Base-by-base conservation (phyloP, 2,888 invertebrate genomes). In the Limulus polyphemus region DNA sequence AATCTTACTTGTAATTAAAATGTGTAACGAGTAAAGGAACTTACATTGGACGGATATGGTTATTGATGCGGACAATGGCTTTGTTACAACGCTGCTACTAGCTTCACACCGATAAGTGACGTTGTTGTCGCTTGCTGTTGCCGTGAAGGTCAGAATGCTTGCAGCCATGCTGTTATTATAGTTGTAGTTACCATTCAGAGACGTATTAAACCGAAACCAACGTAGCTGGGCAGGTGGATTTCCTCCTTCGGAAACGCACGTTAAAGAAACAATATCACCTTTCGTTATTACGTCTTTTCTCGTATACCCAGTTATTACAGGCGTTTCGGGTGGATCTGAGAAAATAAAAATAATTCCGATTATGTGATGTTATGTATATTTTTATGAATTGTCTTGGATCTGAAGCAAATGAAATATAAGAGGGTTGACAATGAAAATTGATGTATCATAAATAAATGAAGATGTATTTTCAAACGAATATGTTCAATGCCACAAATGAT, bases 221-320 rank as follows among this genome's bases (percentile, higher is more conserved):
- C 90, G 86, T 56, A 95, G 83, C 75, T 91, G 89, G 0, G 97
- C 94, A 10, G 92, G 88, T 3, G 99, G 99, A 79, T 99, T 99
- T 0, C 99, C 99, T 4, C 97, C 95, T 32, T 89, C 82, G 65
- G 95, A 92, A 61, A 88, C 82, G 79, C 99, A 99, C 65, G 86
- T 84, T 70, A 97, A 81, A 72, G 89, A 90, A 13, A 95, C 82
- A 61, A 84, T 87, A 77, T 94, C 91, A 0, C 92, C 93, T 11
- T 90, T 83, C 14, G 88, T 83, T 47, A 95, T 84, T 0, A 88
- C 88, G 74, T 93, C 90, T 0, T 90, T 90, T 71, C 88, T 86
- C 0, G 86, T 86, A 77, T 94, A 95, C 0, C 95, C 95, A 71
- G 90, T 89, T 70, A 97, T 94, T 76, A 88, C 88, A 0, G 95